These are phyloP conservation scores for Enchytraeus crypticus DNA, from an alignment of 2,888 invertebrate species.

Conservation along the genomic window DNA sequence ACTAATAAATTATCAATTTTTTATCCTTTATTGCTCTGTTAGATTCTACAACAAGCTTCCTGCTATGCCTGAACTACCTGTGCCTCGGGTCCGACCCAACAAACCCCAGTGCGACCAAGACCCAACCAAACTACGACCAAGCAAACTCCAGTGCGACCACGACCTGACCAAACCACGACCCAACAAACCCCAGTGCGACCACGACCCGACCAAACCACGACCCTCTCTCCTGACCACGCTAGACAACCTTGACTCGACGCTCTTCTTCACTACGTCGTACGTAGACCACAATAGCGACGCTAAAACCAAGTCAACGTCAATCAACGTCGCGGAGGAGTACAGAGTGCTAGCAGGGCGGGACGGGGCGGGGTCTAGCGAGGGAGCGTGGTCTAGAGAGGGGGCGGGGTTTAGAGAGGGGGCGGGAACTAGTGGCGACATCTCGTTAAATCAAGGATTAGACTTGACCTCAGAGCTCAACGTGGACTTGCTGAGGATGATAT, in stretches of 20 bases:
- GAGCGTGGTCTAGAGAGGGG: constrained; percentile 5
- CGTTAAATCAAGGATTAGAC: constrained; percentile 7
- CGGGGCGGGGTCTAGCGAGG: neutral
- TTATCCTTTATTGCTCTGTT: neutral
- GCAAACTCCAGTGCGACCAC: constrained; percentile 2
- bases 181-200: constrained; percentile 7
- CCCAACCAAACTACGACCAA: neutral
- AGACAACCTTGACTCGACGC: constrained; percentile 14
- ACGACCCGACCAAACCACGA: constrained; percentile 2
- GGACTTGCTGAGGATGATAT: constrained; percentile 21
- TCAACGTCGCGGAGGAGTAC: constrained; percentile 16
- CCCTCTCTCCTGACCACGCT: no score
- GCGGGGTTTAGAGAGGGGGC: neutral
- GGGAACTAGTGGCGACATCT: no score
- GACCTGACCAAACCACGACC: constrained; percentile 5
- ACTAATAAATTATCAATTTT: no score
- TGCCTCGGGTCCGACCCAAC: neutral
- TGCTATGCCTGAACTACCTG: neutral
- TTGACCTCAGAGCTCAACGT: constrained; percentile 14
- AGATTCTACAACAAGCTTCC: constrained; percentile 9
- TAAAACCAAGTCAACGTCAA: constrained; percentile 8
- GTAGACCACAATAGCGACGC: neutral
- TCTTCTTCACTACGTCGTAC: neutral
- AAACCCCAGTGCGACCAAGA: constrained; percentile 1
- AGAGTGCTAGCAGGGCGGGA: constrained; percentile 9